Evolutionary conservation across 2,113 vertebrate species (phyloP), one percentile per base, ranked within the genome.

Genomic region (Chionis minor): DNA sequence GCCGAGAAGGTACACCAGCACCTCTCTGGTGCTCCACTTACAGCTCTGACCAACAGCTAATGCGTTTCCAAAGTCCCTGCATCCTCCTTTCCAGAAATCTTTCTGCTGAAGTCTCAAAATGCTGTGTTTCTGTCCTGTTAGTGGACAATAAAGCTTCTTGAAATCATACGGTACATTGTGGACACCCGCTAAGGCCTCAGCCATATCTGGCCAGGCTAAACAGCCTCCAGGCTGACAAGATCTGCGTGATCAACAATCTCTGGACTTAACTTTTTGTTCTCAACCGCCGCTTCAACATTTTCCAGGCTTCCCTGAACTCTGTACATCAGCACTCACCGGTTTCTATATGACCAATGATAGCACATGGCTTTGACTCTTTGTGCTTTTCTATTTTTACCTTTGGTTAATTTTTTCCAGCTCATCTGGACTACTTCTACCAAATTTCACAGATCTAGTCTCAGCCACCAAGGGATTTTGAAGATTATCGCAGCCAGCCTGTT

Each of bases 231-330:
- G 44, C 47, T 63, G 55, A 40, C 35, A 74, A 47, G 55, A 55
- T 69, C 7, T 1, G 0, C 0, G 0, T 35, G 26, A 79, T 32
- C 52, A 55, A 28, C 52, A 35, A 27, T 5, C 17, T 67, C 35
- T n/a, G 24, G 24, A 69, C 55, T 74, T 49, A 56, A 5, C 32
- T 58, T 14, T 55, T 51, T 30, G 42, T 28, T 88, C 24, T 59
- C 61, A 58, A 45, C 4, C 28, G 42, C 32, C 0, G 1, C 74
- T 69, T 84, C 56, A 52, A 42, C 18, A n/a, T 27, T 44, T 47
- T 45, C 47, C 4, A 7, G 47, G 23, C 24, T 40, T 69, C 7
- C 22, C 35, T 47, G 49, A 51, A 24, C 24, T 22, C 49, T 51
- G 24, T 6, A 19, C 12, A 52, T 66, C 16, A 40, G 28, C 20